Evolutionary conservation across 2,113 vertebrate genomes (phyloP).

Genomic region (Seriola dumerili): DNA sequence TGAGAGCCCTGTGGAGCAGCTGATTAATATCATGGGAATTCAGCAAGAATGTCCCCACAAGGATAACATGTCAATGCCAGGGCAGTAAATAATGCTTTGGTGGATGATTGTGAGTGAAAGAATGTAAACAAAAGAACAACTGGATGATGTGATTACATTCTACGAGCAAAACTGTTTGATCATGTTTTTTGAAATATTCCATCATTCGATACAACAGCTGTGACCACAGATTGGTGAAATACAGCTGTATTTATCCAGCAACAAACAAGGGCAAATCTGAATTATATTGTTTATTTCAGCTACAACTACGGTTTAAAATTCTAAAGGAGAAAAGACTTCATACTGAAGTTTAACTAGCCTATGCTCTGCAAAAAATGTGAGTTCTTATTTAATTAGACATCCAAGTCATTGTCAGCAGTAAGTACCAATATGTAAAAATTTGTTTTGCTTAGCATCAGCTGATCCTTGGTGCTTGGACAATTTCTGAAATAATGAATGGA

Average conservation of each 20-base stretch:
- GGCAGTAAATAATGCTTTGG: slow-evolving; percentile 28
- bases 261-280: not conserved
- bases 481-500: not conserved
- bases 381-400: not conserved
- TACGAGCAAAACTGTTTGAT: not conserved
- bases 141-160: not conserved
- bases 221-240: not conserved
- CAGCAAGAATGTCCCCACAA: slow-evolving; percentile 52
- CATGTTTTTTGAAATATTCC: slow-evolving; percentile 15
- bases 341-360: too few species aligned
- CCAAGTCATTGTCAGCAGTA: not conserved
- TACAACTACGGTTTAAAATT: not conserved
- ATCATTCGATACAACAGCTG: not conserved
- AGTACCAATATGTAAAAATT: not conserved
- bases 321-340: not conserved
- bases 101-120: slow-evolving; percentile 21
- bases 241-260: not conserved
- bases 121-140: slow-evolving; percentile 53
- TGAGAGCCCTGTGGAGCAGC: slow-evolving; percentile 51
- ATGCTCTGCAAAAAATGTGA: not conserved
- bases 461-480: not conserved
- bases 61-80: slow-evolving; percentile 41
- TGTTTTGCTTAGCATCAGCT: not conserved
- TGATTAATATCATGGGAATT: slow-evolving; percentile 70
- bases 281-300: not conserved